Evolutionary conservation across 2,797 vertebrate species (phyloP), one percentile per base, ranked within the genome.

Genomic region (Betta splendens): DNA sequence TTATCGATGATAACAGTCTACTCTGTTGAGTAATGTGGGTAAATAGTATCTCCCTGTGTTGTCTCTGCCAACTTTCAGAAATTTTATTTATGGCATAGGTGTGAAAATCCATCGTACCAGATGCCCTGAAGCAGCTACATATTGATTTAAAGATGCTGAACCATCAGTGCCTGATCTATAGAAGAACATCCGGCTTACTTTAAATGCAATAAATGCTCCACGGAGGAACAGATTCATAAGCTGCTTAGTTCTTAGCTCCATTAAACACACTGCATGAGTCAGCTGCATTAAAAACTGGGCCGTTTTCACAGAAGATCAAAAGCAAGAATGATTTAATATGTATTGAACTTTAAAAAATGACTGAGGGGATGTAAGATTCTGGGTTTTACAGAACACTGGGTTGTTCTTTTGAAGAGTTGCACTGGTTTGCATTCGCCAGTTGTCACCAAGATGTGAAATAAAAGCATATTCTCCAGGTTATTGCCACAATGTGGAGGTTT

Each of bases 201-300:
- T 35, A n/a, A 62, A 59, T 50, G 38, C 45, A 31, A 46, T 43
- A 29, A 54, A 50, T 31, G 16, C 52, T 9, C 38, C 11, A 12
- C 48, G 3, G 44, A 68, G 33, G 33, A 59, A 53, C n/a, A 53
- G 36, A 22, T 12, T 45, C 43, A 22, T 77, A 80, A 83, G 64
- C 70, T 23, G 46, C 72, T 83, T 69, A 77, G 20, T 35, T 57
- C 44, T 42, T 38, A 37, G 29, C 17, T 66, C 33, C 64, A 72
- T 59, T 68, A 56, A 65, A 76, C 16, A 18, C 54, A 47, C 10
- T 12, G 28, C 16, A 64, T 73, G 72, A 79, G 58, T 80, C 79
- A 82, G 67, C 66, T 31, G 36, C 53, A 32, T 76, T 72, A 23
- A n/a, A 55, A 71, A 53, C 53, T 48, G 67, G 75, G 57, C 42